Conservation (phyloP, 1,140 invertebrate species). For the Anoplophora glabripennis region DNA sequence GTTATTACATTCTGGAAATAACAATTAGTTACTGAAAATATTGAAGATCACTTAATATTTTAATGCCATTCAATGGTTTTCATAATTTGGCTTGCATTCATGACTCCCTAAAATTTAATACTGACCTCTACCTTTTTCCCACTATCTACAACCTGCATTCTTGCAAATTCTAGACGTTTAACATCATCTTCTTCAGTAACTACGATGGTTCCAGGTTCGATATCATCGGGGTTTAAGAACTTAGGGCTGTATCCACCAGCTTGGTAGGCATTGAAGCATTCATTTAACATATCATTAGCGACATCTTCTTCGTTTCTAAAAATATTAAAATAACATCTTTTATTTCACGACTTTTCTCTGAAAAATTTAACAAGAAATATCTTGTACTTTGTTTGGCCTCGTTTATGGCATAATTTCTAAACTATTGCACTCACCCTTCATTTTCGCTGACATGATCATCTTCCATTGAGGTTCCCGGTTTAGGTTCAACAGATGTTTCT, state of each 20-base stretch:
- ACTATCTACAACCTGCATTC: constrained; percentile 60
- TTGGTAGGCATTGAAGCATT: constrained; percentile 71
- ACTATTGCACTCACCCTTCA: constrained; percentile 37
- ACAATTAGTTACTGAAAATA: too few relatives aligned
- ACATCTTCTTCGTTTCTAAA: constrained; percentile 46
- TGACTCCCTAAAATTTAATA: too few relatives aligned
- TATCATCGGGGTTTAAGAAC: constrained; percentile 62
- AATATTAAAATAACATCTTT: constrained; percentile 1
- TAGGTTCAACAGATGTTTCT: neutral
- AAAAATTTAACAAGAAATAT: neutral
- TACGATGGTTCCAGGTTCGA: constrained; percentile 78
- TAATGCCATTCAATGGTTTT: too few relatives aligned
- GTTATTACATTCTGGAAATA: constrained; percentile 52
- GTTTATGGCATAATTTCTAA: too few relatives aligned
- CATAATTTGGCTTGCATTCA: too few relatives aligned
- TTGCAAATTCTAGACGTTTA: constrained; percentile 70
- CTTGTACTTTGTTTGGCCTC: neutral
- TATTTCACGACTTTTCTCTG: neutral
- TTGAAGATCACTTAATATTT: too few relatives aligned
- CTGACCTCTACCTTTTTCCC: constrained; percentile 54
- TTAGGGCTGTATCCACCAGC: constrained; percentile 81
- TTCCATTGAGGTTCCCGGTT: constrained; percentile 29
- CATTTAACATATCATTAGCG: constrained; percentile 56
- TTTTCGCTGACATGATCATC: constrained; percentile 20
- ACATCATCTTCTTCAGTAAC: constrained; percentile 76